These are phyloP conservation scores for Acanthoscelides obtectus DNA, from an alignment of 2,888 invertebrate species.

Conservation along the genomic window DNA sequence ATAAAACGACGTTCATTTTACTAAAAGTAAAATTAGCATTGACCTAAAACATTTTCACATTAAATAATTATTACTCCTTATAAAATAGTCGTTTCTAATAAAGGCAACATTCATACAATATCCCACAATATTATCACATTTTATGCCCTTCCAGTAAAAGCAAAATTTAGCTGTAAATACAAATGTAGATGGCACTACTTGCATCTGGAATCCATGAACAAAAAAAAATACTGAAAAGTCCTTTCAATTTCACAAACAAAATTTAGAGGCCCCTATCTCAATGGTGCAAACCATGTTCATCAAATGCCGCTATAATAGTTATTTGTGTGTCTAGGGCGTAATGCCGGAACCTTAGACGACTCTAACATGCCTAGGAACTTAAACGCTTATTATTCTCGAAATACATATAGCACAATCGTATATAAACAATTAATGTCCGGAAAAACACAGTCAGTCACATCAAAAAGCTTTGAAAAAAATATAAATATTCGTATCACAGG, in stretches of 20 bases:
- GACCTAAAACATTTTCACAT: background rate
- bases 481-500: background rate
- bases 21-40: background rate
- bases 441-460: too few species aligned
- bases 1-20: background rate
- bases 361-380: too few species aligned
- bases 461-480: background rate
- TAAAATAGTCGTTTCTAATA: background rate
- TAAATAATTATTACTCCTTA: background rate
- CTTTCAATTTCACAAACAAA: too few species aligned
- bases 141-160: background rate
- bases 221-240: too few species aligned
- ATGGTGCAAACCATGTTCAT: too few species aligned
- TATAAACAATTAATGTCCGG: too few species aligned
- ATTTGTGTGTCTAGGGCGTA: too few species aligned
- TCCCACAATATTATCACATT: background rate
- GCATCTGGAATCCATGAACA: background rate
- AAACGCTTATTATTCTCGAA: too few species aligned
- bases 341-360: too few species aligned
- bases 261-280: too few species aligned
- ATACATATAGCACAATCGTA: too few species aligned
- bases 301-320: too few species aligned
- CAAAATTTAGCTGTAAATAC: background rate
- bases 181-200: background rate
- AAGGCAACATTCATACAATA: background rate